Evolutionary conservation across 2,113 vertebrate species (phyloP).

Genomic region (Nibea albiflora): DNA sequence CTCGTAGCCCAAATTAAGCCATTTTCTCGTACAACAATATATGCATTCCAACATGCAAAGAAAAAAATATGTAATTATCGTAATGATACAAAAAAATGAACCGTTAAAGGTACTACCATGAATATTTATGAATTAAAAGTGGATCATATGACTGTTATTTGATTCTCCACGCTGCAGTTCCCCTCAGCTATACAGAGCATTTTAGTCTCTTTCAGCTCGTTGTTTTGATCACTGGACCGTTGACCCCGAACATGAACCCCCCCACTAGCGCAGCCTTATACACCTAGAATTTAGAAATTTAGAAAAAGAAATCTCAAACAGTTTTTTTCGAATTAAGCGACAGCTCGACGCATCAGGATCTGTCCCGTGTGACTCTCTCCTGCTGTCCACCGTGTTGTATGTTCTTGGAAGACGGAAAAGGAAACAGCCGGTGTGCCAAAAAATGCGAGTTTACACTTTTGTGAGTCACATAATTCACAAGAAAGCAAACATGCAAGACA

Average conservation of each 20-base stretch:
- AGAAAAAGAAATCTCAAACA: too few species aligned
- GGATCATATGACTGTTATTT: neutral
- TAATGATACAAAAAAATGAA: neutral
- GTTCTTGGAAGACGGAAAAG: neutral
- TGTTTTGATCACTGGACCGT: too few species aligned
- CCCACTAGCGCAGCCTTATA: too few species aligned
- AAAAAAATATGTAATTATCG: neutral
- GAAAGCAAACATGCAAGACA: neutral
- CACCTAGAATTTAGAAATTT: too few species aligned
- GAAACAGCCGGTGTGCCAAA: neutral
- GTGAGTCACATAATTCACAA: neutral
- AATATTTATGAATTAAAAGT: neutral
- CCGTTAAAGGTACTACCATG: neutral
- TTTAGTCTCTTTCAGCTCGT: too few species aligned
- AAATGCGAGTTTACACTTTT: neutral
- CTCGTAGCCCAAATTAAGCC: too few species aligned
- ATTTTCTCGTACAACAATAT: too few species aligned
- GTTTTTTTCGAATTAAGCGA: too few species aligned
- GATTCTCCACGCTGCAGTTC: too few species aligned
- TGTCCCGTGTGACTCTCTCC: neutral
- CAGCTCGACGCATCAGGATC: too few species aligned
- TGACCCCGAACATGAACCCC: too few species aligned
- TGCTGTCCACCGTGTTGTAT: neutral
- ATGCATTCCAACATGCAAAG: neutral
- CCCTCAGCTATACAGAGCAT: too few species aligned